Conservation (phyloP, 1,140 invertebrate species). For the Dendrolimus punctatus region DNA sequence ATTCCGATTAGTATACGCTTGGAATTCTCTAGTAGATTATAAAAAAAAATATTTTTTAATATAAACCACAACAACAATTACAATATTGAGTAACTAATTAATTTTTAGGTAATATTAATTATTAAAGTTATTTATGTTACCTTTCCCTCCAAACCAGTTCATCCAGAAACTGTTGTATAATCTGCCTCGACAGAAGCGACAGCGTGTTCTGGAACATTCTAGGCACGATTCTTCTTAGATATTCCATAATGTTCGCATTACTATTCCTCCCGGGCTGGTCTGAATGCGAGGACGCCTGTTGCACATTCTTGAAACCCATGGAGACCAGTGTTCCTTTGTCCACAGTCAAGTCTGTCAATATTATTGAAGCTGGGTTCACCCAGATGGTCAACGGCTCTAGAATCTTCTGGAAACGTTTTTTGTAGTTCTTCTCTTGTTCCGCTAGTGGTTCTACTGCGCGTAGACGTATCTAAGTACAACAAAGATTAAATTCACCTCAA, state of each 20-base stretch:
- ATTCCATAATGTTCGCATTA: slow-evolving; percentile 90
- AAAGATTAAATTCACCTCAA: slow-evolving; percentile 1
- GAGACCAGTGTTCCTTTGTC: slow-evolving; percentile 82
- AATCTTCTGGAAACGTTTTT: slow-evolving; percentile 84
- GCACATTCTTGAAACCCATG: slow-evolving; percentile 84
- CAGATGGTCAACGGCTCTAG: slow-evolving; percentile 83
- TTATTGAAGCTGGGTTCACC: slow-evolving; percentile 83
- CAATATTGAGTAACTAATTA: too few species aligned
- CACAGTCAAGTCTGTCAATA: slow-evolving; percentile 87
- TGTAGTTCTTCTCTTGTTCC: slow-evolving; percentile 83
- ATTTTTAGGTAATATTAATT: too few species aligned
- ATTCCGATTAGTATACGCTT: too few species aligned
- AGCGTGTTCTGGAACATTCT: slow-evolving; percentile 93
- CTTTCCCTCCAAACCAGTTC: slow-evolving; percentile 84
- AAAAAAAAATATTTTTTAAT: too few species aligned
- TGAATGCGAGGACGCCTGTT: slow-evolving; percentile 77
- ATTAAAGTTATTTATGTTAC: slow-evolving; percentile 15
- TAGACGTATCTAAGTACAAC: slow-evolving; percentile 74
- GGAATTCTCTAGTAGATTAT: too few species aligned
- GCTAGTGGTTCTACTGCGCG: slow-evolving; percentile 85
- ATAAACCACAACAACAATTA: too few species aligned
- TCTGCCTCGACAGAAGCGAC: slow-evolving; percentile 84
- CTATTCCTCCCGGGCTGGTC: slow-evolving; percentile 74
- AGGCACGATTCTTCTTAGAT: slow-evolving; percentile 86
- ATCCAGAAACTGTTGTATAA: slow-evolving; percentile 92